Percentiles rank a stretch among this genome's conserved stretches.
phyloP scores from a whole-genome alignment of 2,113 vertebrate genomes.

The Erpornis zantholeuca region DNA sequence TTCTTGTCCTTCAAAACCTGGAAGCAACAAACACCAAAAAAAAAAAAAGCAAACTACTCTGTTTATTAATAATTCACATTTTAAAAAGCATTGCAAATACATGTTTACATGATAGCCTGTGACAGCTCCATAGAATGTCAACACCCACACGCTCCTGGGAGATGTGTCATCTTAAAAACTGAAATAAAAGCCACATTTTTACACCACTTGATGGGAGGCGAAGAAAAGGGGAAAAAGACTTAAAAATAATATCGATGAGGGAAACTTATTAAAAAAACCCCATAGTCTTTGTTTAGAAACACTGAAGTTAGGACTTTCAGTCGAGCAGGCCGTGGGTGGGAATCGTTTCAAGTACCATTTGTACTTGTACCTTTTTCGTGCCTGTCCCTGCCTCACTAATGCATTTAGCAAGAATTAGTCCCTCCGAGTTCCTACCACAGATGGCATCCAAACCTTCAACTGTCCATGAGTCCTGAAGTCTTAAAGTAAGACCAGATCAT shows the following conservation, averaged over 20 bases:
- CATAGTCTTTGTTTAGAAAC: conserved; percentile 12
- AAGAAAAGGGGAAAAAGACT: conserved; percentile 3
- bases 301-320: background rate
- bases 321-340: background rate
- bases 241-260: background rate
- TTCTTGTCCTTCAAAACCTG: conserved; percentile 51
- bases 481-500: background rate
- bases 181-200: conserved; percentile 52
- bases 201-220: conserved; percentile 25
- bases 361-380: background rate
- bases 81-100: conserved; percentile 59
- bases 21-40: background rate
- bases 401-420: background rate
- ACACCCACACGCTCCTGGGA: conserved; percentile 55
- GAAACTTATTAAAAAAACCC: background rate
- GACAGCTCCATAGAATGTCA: conserved; percentile 65
- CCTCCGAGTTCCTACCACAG: background rate
- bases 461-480: background rate
- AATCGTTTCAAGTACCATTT: background rate
- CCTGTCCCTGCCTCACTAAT: background rate
- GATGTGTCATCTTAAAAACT: conserved; percentile 55
- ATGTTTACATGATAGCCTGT: conserved; percentile 67
- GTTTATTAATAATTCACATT: conserved; percentile 72
- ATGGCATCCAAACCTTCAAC: background rate
- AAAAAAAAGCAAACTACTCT: background rate